A percentile compares a stretch with the other conserved stretches of the same genome.
These are phyloP conservation scores for Frankliniella intonsa DNA, from an alignment of 2,888 invertebrate genomes.

Conservation along the genomic window DNA sequence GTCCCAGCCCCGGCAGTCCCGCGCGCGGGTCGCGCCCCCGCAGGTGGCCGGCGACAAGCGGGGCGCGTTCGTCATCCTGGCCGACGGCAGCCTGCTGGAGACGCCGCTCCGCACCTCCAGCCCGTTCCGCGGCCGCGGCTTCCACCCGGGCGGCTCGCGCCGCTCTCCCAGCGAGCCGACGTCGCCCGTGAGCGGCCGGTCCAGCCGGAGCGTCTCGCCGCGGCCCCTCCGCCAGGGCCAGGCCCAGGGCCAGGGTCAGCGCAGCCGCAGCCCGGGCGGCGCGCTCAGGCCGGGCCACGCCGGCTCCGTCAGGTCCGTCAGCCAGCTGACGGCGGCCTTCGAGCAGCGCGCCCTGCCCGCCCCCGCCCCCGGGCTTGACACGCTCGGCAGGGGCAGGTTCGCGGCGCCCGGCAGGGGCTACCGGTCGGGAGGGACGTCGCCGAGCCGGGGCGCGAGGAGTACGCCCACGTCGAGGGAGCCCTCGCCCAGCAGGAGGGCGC, in stretches of 20 bases:
- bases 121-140: conserved; percentile 15
- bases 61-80: conserved; percentile 3
- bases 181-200: background rate
- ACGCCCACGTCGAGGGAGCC: background rate
- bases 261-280: background rate
- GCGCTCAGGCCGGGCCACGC: background rate
- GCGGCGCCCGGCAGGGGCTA: background rate
- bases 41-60: background rate
- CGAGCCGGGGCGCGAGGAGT: background rate
- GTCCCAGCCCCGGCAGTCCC: background rate
- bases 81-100: conserved; percentile 23
- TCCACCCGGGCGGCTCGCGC: background rate
- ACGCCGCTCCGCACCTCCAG: conserved; percentile 4
- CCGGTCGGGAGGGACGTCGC: background rate
- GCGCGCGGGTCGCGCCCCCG: background rate
- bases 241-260: background rate
- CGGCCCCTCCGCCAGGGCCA: background rate
- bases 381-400: background rate
- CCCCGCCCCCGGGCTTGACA: background rate
- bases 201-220: conserved; percentile 3
- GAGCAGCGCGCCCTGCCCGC: background rate
- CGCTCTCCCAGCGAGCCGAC: background rate
- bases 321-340: conserved; percentile 17
- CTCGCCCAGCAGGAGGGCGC: background rate
- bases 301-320: background rate